Percentiles rank a stretch among this genome's conserved stretches.
Conservation (phyloP, 2,113 vertebrate genomes). For the Barnardius zonarius region DNA sequence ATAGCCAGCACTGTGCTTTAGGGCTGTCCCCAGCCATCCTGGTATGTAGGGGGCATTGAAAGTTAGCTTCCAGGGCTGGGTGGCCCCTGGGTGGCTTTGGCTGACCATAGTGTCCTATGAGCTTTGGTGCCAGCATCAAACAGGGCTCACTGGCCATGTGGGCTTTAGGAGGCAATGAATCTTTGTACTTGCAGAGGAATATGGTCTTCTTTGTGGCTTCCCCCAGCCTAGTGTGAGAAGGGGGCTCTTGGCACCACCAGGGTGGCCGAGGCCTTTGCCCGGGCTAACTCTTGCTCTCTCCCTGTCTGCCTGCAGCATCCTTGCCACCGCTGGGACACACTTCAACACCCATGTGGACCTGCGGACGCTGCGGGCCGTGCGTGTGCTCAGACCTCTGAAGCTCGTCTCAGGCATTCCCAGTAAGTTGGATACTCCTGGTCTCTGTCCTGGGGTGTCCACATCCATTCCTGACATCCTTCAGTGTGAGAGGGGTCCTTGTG, state of each 20-base stretch:
- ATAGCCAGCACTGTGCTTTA: background rate
- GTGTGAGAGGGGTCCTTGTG: background rate
- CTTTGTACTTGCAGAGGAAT: background rate
- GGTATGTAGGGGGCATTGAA: rapidly evolving
- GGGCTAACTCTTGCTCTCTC: slow-evolving; percentile 32
- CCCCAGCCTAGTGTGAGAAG: rapidly evolving
- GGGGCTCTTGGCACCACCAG: background rate
- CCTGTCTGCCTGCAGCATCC: slow-evolving; percentile 81
- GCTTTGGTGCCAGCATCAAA: background rate
- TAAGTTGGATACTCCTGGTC: slow-evolving; percentile 67
- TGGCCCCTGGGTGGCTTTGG: background rate
- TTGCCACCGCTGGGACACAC: slow-evolving; percentile 92
- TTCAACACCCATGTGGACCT: slow-evolving; percentile 98
- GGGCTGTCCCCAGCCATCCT: background rate
- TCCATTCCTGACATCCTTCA: rapidly evolving
- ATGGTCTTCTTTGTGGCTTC: rapidly evolving
- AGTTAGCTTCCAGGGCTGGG: background rate
- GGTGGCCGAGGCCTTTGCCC: background rate
- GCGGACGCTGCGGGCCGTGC: slow-evolving; percentile 91
- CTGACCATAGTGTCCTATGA: rapidly evolving
- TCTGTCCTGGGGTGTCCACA: rapidly evolving
- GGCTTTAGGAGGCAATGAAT: background rate
- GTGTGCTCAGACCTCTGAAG: slow-evolving; percentile 93
- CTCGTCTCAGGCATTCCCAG: slow-evolving; percentile 98
- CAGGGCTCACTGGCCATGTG: rapidly evolving